Evolutionary conservation across 92 coral and sea anemone species (phyloP).

Genomic region (Plumapathes pennacea): DNA sequence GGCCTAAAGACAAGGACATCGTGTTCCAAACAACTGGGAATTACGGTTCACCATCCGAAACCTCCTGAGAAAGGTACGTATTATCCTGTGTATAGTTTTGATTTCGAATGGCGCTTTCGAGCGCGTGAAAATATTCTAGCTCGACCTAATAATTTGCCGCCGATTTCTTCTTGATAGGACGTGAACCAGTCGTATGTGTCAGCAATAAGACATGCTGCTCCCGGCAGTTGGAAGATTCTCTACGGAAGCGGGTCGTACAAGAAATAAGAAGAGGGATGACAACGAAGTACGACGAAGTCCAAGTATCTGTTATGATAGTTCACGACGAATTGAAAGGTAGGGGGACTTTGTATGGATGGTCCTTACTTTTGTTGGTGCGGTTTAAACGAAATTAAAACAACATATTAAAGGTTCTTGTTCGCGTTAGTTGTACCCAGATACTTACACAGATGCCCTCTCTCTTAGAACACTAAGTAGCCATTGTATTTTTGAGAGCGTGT

Average conservation of each 20-base stretch:
- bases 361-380: no score
- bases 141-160: no score
- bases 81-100: background rate
- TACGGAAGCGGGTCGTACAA: constrained; percentile 43
- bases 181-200: constrained; percentile 68
- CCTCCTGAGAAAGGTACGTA: constrained; percentile 60
- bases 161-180: constrained; percentile 43
- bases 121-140: constrained; percentile 1
- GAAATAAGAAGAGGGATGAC: constrained; percentile 45
- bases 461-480: no score
- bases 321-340: constrained; percentile 80
- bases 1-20: no score
- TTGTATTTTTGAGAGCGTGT: no score
- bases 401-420: no score
- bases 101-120: constrained; percentile 9
- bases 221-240: constrained; percentile 47
- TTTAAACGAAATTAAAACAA: no score
- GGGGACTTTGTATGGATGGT: no score
- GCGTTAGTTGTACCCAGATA: no score
- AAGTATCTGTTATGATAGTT: constrained; percentile 44
- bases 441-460: no score
- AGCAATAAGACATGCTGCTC: constrained; percentile 73
- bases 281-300: constrained; percentile 52
- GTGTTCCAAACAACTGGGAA: constrained; percentile 70
- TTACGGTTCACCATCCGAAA: constrained; percentile 25